phyloP scores from a whole-genome alignment of 2,888 invertebrate species.

The Eupithecia insigniata region DNA sequence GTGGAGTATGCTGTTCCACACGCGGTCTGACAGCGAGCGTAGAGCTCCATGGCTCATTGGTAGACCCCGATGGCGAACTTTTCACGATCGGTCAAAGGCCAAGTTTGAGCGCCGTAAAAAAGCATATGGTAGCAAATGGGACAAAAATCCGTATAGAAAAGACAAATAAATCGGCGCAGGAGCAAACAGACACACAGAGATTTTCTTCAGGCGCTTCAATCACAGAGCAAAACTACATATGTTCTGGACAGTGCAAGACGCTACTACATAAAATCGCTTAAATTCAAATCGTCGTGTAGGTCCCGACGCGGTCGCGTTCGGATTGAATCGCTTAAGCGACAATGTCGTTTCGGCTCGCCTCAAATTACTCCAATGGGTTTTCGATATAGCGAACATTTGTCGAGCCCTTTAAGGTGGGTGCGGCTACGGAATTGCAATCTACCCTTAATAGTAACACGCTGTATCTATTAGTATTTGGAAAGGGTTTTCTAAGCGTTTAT shows the following conservation, averaged over 20 bases:
- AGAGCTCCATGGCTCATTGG: no score
- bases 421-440: conserved; percentile 61
- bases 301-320: conserved; percentile 63
- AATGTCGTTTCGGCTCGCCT: conserved; percentile 74
- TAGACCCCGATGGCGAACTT: no score
- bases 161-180: not conserved
- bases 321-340: conserved; percentile 79
- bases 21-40: no score
- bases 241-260: conserved; percentile 22
- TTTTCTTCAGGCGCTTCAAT: not conserved
- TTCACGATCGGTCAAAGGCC: no score
- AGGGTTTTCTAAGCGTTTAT: conserved; percentile 7
- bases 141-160: not conserved
- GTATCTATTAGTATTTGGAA: conserved; percentile 19
- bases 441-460: conserved; percentile 50
- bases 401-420: conserved; percentile 64
- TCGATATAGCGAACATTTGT: conserved; percentile 73
- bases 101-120: no score
- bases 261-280: conserved; percentile 62
- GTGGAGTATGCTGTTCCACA: no score
- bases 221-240: conserved; percentile 6
- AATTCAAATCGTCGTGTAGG: conserved; percentile 72
- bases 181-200: no score
- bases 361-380: conserved; percentile 79
- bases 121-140: not conserved